Base-by-base conservation (phyloP, 2,888 invertebrate genomes). In the Ditylenchus weischeri region DNA sequence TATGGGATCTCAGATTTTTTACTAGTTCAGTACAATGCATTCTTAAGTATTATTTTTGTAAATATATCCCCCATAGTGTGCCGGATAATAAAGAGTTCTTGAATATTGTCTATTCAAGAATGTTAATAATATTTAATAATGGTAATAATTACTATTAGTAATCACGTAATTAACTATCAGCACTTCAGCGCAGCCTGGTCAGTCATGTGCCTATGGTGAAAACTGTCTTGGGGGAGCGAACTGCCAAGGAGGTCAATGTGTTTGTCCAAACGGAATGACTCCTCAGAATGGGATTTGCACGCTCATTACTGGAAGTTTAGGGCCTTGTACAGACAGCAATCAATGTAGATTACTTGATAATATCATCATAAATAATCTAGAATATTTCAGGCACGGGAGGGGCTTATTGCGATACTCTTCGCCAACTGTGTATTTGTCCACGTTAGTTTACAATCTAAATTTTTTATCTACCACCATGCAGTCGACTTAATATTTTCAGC, bases 111-210 rank as follows among this genome's bases (percentile, higher is more conserved):
- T n/a, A n/a, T n/a, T n/a, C n/a, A n/a, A n/a, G n/a, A n/a, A n/a
- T n/a, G n/a, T n/a, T n/a, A n/a, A n/a, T n/a, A n/a, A n/a, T n/a
- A n/a, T n/a, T n/a, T n/a, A n/a, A n/a, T n/a, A n/a, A n/a, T n/a
- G n/a, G n/a, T n/a, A n/a, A n/a, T n/a, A n/a, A n/a, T n/a, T n/a
- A n/a, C n/a, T n/a, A n/a, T n/a, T n/a, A n/a, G n/a, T n/a, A n/a
- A n/a, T n/a, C n/a, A n/a, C n/a, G n/a, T n/a, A n/a, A n/a, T n/a
- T n/a, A n/a, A n/a, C n/a, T n/a, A n/a, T n/a, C n/a, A n/a, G n/a
- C n/a, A n/a, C n/a, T 70, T 64, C 64, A 76, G 81, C 78, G 13
- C 68, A 67, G 11, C 81, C 81, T 0, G 79, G 80, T 13, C 77
- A 76, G 18, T 63, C 72, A 23, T 79, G 79, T 69, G 66, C 68